Base-by-base conservation (phyloP, 2,797 vertebrate species). In the Botia kubotai region DNA sequence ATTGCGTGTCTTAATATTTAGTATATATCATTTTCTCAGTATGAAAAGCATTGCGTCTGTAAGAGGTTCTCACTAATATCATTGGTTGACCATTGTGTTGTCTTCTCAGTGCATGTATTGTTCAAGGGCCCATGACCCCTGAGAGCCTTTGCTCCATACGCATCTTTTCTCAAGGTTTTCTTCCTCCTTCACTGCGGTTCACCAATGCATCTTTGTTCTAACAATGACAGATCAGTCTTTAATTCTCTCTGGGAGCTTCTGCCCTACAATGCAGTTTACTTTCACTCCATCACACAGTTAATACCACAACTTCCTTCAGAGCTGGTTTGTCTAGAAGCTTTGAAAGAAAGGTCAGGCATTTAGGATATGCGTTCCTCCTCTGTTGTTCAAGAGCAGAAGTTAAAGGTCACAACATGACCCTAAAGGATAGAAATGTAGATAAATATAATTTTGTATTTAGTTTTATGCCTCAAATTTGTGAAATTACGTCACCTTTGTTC, bases 181-280 rank as follows among this genome's bases (percentile, higher is more conserved):
- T 75, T 75, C 65, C 81, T 19, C 14, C 72, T 72, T 76, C 52
- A 48, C 13, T 43, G 14, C 39, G 8, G 39, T 43, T 43, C 39
- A 43, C 39, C 39, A 29, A 73, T 62, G n/a, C 23, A 66, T 79
- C 82, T 74, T 17, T 83, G 79, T 77, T 11, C 70, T 14, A 76
- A 83, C 69, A 84, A 77, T 82, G 79, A 85, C 72, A 55, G 71
- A 81, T 85, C 72, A 17, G 12, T 21, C 14, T 84, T 81, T 84
- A 76, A 85, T 84, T 69, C 53, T 72, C 77, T 78, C 79, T 82
- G 69, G 19, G n/a, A 19, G 17, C 68, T 82, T 77, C 79, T 67
- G 16, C 39, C 48, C 53, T 65, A 19, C 75, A 75, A 65, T 72
- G 65, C 63, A 50, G 46, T 67, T 73, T 43, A 8, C 55, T 73